Base-by-base conservation (phyloP, 2,113 vertebrate genomes). In the Pontoporia blainvillei region DNA sequence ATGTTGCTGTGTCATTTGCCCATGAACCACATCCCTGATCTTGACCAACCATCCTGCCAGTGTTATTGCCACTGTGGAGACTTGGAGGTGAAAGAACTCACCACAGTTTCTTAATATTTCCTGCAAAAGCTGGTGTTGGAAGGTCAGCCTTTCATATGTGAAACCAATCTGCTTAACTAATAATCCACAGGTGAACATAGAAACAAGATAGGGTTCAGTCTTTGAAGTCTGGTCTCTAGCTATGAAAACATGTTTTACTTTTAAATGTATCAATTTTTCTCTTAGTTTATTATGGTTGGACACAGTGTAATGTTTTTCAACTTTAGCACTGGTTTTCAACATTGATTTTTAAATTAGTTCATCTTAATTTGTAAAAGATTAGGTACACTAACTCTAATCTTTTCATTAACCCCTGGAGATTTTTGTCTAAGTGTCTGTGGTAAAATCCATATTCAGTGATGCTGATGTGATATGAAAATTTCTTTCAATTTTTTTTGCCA, bases 321-420 rank as follows among this genome's bases (percentile, higher is more conserved):
- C 9, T 39, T 73, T 44, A 66, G 9, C 27, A 72, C 27, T 86
- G 64, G 11, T 78, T 94, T 89, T 79, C 36, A 79, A 54, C 15
- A 36, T 29, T 54, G 49, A 88, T 75, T 84, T 97, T 90, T 86
- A 79, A 96, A 52, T 86, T 86, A 66, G 23, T 89, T 90, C 34
- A 69, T 86, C 44, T 89, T 92, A 92, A 92, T 90, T 90, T 90
- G 20, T 64, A 39, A 78, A 41, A 82, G 25, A 62, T 79, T 81
- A 0, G 1, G 57, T 41, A 64, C 17, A 64, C 34, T 90, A 91
- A 46, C 11, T 76, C 59, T 72, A 62, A 83, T 90, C n/a, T 87
- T 79, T 92, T 73, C 29, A 44, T 92, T 90, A 84, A 31, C 41
- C 18, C 64, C 34, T 62, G 17, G 15, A 41, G 6, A 90, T 57